Conservation (phyloP, 1,140 invertebrate genomes). For the Drosophila tsacasi region DNA sequence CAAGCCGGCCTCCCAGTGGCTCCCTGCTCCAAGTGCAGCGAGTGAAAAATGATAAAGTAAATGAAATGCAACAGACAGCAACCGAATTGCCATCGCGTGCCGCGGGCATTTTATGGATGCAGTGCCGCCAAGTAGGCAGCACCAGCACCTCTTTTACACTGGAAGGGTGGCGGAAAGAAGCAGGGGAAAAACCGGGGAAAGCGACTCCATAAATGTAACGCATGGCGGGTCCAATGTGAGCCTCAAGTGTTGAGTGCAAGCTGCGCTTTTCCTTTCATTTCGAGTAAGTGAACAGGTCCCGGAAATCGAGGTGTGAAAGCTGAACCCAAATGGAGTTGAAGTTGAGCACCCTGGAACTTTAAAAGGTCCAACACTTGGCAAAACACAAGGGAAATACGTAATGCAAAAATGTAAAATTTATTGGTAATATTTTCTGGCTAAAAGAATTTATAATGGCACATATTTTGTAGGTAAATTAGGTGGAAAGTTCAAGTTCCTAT, state of each 20-base stretch:
- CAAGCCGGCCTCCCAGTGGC: neutral
- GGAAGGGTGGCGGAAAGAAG: neutral
- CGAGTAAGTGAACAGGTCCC: slow-evolving; percentile 55
- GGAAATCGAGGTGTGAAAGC: slow-evolving; percentile 57
- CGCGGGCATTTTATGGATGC: slow-evolving; percentile 27
- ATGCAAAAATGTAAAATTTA: neutral
- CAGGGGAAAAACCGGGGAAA: slow-evolving; percentile 7
- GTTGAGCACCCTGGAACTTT: neutral
- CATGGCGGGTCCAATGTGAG: slow-evolving; percentile 61
- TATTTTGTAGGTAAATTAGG: neutral
- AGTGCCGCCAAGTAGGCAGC: slow-evolving; percentile 4
- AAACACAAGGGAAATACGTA: neutral
- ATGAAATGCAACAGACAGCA: slow-evolving; percentile 78
- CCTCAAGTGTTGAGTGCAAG: slow-evolving; percentile 69
- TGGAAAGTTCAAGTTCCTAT: neutral
- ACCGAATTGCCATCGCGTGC: slow-evolving; percentile 34
- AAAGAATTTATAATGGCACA: neutral
- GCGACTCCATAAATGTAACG: slow-evolving; percentile 52
- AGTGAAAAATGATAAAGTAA: slow-evolving; percentile 76
- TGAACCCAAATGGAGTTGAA: slow-evolving; percentile 22
- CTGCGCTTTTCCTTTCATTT: slow-evolving; percentile 24
- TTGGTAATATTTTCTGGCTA: neutral
- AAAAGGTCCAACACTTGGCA: neutral
- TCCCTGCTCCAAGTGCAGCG: slow-evolving; percentile 10
- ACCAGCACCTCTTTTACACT: neutral